These are phyloP conservation scores for Capitulum mitella DNA, from an alignment of 2,888 invertebrate species.

Conservation along the genomic window DNA sequence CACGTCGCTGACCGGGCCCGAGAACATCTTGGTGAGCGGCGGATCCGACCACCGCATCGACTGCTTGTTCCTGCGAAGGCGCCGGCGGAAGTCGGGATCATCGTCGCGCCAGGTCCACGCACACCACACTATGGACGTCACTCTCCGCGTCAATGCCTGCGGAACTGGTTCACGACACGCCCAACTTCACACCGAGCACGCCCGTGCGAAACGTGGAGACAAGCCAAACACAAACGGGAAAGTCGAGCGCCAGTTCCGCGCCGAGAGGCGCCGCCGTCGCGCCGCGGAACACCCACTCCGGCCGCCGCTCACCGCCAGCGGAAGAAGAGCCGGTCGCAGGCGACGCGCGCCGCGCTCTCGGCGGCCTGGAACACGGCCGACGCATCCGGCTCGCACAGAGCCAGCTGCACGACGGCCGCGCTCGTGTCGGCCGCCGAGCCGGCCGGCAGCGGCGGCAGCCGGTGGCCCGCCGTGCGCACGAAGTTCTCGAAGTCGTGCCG, in stretches of 20 bases:
- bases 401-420: slow-evolving; percentile 62
- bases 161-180: no score
- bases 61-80: slow-evolving; percentile 34
- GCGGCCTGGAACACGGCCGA: slow-evolving; percentile 55
- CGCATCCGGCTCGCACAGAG: slow-evolving; percentile 55
- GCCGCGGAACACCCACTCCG: no score
- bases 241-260: background rate
- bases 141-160: no score
- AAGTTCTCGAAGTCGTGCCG: slow-evolving; percentile 52
- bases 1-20: slow-evolving; percentile 51
- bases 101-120: no score
- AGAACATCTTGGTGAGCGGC: slow-evolving; percentile 52
- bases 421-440: slow-evolving; percentile 48
- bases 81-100: no score
- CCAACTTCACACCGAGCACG: no score
- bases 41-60: slow-evolving; percentile 38
- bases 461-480: slow-evolving; percentile 55
- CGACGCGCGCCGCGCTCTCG: slow-evolving; percentile 48
- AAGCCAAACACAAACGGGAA: background rate
- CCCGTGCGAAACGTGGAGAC: background rate
- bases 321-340: slow-evolving; percentile 53
- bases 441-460: slow-evolving; percentile 37
- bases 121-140: no score
- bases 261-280: no score
- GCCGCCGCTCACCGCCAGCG: slow-evolving; percentile 51